Base-by-base conservation (phyloP, 2,797 vertebrate species). In the Molossus molossus region DNA sequence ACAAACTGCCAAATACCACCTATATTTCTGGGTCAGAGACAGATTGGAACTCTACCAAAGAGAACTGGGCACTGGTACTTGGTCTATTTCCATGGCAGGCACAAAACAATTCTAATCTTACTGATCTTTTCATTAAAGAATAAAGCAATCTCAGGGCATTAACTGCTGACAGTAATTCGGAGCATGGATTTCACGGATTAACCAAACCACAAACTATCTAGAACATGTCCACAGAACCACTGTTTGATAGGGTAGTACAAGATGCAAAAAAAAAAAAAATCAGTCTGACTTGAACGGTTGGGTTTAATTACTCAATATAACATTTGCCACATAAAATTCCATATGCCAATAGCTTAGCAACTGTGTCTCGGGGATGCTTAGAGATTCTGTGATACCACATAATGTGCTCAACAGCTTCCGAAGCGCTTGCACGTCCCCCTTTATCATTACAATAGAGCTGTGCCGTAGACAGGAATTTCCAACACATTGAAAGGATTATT, bases 11-110 rank as follows among this genome's bases (percentile, higher is more conserved):
- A 97, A 97, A 95, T 82, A 87, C 84, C 87, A 96, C 96, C 94
- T 97, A 97, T 97, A 97, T 96, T 97, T 97, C 96, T 98, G 96
- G 95, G 95, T 95, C 91, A 95, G 64, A 96, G 96, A 95, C 97
- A 97, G 84, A 77, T 86, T 97, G 97, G 97, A 97, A 93, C 37
- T 91, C 91, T 57, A 96, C 97, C 96, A 97, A 96, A 96, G 87
- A 94, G 94, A 97, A 97, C 96, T 97, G 91, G 95, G 95, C 94
- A 97, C 83, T 96, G 33, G 21, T 73, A 85, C 94, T 93, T 79
- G 17, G 91, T 82, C 91, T 96, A 90, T 97, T 97, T 97, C 96
- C 96, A 97, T 91, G 97, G 90, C 55, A 81, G 82, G 87, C 58
- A 79, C 96, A 96, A 97, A 97, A 93, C 96, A 96, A 96, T 97